These are phyloP conservation scores for Zootermopsis nevadensis DNA, from an alignment of 2,888 invertebrate species.

Conservation along the genomic window DNA sequence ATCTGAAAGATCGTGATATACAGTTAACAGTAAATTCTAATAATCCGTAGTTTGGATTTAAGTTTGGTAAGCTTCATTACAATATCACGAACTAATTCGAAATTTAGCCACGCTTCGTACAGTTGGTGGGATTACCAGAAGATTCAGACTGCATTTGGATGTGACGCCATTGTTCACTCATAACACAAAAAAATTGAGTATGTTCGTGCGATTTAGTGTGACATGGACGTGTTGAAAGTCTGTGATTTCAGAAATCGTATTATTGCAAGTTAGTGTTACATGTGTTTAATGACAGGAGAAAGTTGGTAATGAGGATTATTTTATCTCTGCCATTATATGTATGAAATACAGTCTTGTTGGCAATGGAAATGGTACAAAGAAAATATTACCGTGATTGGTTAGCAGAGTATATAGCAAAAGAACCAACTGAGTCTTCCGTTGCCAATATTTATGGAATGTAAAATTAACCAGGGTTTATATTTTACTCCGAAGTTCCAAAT, in stretches of 20 bases:
- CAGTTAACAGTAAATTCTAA: too few relatives aligned
- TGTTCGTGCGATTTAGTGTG: too few relatives aligned
- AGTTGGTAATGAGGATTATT: neutral
- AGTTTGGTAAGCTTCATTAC: too few relatives aligned
- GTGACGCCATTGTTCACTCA: too few relatives aligned
- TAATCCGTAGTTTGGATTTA: too few relatives aligned
- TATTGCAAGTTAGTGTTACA: slow-evolving; percentile 16
- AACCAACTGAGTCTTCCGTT: slow-evolving; percentile 11
- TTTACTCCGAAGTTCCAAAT: neutral
- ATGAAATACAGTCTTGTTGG: neutral
- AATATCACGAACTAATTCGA: too few relatives aligned
- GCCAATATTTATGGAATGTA: neutral
- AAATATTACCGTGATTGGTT: neutral
- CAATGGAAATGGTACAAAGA: neutral
- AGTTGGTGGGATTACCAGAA: too few relatives aligned
- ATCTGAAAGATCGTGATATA: too few relatives aligned
- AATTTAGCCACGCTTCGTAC: too few relatives aligned
- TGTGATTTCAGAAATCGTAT: slow-evolving; percentile 26
- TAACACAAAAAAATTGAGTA: too few relatives aligned
- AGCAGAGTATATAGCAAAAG: neutral
- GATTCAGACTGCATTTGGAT: too few relatives aligned
- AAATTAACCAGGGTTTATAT: neutral
- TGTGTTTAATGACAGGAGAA: neutral
- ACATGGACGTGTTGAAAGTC: too few relatives aligned
- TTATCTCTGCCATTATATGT: neutral